Conservation (phyloP, 2,113 vertebrate genomes). For the Indicator maculatus region DNA sequence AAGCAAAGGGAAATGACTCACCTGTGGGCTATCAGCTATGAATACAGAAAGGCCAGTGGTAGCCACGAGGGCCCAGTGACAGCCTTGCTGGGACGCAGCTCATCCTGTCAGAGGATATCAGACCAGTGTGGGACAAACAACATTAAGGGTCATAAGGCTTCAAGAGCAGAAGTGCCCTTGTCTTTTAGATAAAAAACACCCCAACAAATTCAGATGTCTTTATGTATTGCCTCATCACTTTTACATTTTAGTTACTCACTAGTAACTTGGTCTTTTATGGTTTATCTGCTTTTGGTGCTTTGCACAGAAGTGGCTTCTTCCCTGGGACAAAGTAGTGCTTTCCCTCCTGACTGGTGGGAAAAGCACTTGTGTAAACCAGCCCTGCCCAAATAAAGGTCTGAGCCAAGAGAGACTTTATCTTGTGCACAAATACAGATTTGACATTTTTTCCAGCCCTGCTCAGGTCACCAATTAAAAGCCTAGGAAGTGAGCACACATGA, state of each 20-base stretch:
- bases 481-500: conserved; percentile 80
- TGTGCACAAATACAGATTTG: conserved; percentile 21
- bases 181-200: background rate
- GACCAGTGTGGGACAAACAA: background rate
- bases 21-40: background rate
- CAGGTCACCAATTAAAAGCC: conserved; percentile 51
- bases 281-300: background rate
- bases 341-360: background rate
- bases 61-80: background rate
- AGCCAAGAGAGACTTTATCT: conserved; percentile 37
- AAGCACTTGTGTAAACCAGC: background rate
- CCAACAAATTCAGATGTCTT: background rate
- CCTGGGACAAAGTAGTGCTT: background rate
- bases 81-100: background rate
- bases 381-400: background rate
- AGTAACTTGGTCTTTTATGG: background rate
- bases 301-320: background rate
- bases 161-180: background rate
- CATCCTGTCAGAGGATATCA: background rate
- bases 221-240: background rate
- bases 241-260: background rate
- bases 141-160: background rate
- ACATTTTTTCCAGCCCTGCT: conserved; percentile 52
- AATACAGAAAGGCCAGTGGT: background rate
- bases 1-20: conserved; percentile 42